Evolutionary conservation across 2,797 vertebrate species (phyloP).

Genomic region (Anas acuta): DNA sequence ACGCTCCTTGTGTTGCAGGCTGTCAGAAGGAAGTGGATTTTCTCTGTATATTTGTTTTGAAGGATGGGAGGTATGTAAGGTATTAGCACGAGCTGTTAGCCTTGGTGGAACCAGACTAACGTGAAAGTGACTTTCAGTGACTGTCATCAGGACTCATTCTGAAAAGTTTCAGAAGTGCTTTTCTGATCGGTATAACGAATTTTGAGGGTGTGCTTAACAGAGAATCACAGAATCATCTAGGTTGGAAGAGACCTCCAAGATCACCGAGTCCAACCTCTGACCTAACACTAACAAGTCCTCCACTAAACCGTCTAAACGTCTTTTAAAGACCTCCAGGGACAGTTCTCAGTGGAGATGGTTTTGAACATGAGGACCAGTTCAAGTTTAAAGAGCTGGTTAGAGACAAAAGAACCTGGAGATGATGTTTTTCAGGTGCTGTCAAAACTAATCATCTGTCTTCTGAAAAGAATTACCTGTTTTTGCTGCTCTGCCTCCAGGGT

Average conservation of each 20-base stretch:
- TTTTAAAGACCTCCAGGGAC: not conserved
- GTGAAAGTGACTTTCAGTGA: not conserved
- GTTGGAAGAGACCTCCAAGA: too few species aligned
- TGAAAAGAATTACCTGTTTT: not conserved
- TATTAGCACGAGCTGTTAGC: fast-evolving
- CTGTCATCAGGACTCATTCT: not conserved
- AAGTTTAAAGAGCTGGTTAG: not conserved
- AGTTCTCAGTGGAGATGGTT: not conserved
- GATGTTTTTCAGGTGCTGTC: not conserved
- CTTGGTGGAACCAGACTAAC: not conserved
- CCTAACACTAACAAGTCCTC: too few species aligned
- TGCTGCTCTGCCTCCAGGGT: not conserved
- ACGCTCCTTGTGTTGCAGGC: not conserved
- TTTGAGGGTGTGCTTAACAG: not conserved
- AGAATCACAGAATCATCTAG: too few species aligned
- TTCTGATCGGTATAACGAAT: not conserved
- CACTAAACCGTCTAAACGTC: too few species aligned
- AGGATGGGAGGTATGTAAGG: not conserved
- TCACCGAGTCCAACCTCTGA: too few species aligned
- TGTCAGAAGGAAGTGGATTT: not conserved
- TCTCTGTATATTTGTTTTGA: not conserved
- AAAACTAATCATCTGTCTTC: not conserved
- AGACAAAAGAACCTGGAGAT: not conserved
- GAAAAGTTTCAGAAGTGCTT: not conserved
- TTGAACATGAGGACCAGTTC: not conserved